Evolutionary conservation across 2,888 invertebrate species (phyloP).

Genomic region (Doris montereyensis): DNA sequence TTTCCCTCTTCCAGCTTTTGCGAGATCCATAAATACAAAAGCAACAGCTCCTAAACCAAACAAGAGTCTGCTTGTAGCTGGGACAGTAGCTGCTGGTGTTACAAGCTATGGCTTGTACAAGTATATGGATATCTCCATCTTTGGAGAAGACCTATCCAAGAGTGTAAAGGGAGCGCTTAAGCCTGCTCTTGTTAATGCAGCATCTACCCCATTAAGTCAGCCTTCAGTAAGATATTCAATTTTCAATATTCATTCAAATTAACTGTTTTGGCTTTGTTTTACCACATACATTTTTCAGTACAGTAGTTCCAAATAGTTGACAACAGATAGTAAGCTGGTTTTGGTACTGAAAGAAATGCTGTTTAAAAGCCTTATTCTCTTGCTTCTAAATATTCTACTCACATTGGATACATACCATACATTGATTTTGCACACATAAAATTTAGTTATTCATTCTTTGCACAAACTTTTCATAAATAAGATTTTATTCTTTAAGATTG

Average conservation of each 20-base stretch:
- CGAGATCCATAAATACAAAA: constrained; percentile 28
- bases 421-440: not conserved
- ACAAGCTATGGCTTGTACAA: constrained; percentile 42
- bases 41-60: not conserved
- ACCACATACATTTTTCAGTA: too few species aligned
- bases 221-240: constrained; percentile 46
- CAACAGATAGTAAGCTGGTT: too few species aligned
- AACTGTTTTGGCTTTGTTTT: too few species aligned
- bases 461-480: too few species aligned
- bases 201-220: constrained; percentile 39
- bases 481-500: too few species aligned
- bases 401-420: too few species aligned
- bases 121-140: not conserved
- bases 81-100: constrained; percentile 38
- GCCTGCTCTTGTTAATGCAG: constrained; percentile 26
- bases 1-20: constrained; percentile 7
- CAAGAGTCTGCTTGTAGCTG: constrained; percentile 26
- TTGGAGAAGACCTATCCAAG: constrained; percentile 31
- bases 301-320: too few species aligned
- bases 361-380: too few species aligned
- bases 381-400: too few species aligned
- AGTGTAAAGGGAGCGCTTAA: constrained; percentile 25
- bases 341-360: too few species aligned
- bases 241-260: too few species aligned
- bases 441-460: not conserved